Base-by-base conservation (phyloP, 2,888 invertebrate genomes). In the Mechanitis messenoides region DNA sequence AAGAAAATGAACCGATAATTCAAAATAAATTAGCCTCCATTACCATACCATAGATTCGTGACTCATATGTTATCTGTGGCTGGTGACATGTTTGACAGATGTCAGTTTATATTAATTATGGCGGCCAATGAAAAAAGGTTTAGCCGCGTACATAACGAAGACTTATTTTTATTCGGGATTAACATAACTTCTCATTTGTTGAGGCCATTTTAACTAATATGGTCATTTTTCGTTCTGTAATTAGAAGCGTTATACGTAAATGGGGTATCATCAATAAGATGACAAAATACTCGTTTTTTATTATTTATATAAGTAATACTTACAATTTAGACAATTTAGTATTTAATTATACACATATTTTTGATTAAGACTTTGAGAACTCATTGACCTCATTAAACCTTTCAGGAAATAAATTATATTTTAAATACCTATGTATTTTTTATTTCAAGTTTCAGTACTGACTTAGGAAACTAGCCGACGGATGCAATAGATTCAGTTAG, bases 51-150 rank as follows among this genome's bases (percentile, higher is more conserved):
- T 58, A 55, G 61, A 61, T 53, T 61, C 61, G 54, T 46, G 56
- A 59, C 50, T 6, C 5, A 9, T 11, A 45, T 59, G 12, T 59
- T 35, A 62, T 65, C 65, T 68, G 60, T 66, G 66, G 60, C 62
- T 65, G 56, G 63, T 75, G 81, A 82, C 81, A 81, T 73, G 75
- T 76, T 72, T 81, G 86, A 87, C 85, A 85, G 77, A 69, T 83
- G 87, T 87, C 86, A 81, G 71, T 71, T 72, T 75, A 78, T 81
- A 83, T 84, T 84, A 83, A 84, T 85, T 80, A 81, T 35, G 61
- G 46, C 59, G 46, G 45, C 55, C 59, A 35, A 54, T 58, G 54
- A 45, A 54, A 55, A 35, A 58, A 58, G 53, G 35, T 54, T 38
- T 45, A 50, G 45, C 42, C 47, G 46, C 38, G 45, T 35, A 46